These are phyloP conservation scores for Cosmorhoe ocellata DNA, from an alignment of 2,888 invertebrate species.

Conservation along the genomic window DNA sequence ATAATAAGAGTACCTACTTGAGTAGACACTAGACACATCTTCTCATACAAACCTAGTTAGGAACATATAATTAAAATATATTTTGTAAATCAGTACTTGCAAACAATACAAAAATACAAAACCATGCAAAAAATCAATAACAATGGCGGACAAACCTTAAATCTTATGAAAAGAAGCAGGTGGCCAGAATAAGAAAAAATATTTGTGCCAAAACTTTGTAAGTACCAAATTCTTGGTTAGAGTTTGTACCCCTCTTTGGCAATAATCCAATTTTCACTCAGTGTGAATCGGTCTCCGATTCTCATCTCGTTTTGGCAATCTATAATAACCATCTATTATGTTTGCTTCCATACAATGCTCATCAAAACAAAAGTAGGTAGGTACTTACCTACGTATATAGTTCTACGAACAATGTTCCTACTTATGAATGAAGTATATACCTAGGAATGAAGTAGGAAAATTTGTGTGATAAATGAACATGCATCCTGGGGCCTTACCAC, in stretches of 20 bases:
- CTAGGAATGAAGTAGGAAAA: too few species aligned
- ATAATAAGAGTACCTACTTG: too few species aligned
- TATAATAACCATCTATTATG: conserved; percentile 39
- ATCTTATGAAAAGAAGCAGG: conserved; percentile 49
- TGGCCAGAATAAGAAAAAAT: conserved; percentile 61
- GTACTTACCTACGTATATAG: too few species aligned
- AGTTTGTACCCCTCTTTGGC: conserved; percentile 65
- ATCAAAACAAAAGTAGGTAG: conserved; percentile 1
- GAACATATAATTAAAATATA: too few species aligned
- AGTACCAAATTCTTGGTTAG: conserved; percentile 51
- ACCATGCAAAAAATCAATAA: background rate
- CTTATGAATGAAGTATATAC: too few species aligned
- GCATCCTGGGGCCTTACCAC: too few species aligned
- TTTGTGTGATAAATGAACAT: too few species aligned
- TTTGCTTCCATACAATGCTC: conserved; percentile 18
- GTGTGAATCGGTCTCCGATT: conserved; percentile 65
- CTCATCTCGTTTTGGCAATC: conserved; percentile 71
- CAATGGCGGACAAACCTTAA: conserved; percentile 17
- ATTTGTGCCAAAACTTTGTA: conserved; percentile 71
- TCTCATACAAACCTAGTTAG: too few species aligned
- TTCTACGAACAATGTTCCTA: too few species aligned
- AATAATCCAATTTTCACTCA: conserved; percentile 61
- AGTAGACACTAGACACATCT: too few species aligned
- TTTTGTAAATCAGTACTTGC: background rate
- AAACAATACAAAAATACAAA: background rate